A percentile compares a stretch with the other conserved stretches of the same genome.
These are phyloP conservation scores for Drosophila obscura DNA, from an alignment of 1,140 invertebrate genomes.

Conservation along the genomic window DNA sequence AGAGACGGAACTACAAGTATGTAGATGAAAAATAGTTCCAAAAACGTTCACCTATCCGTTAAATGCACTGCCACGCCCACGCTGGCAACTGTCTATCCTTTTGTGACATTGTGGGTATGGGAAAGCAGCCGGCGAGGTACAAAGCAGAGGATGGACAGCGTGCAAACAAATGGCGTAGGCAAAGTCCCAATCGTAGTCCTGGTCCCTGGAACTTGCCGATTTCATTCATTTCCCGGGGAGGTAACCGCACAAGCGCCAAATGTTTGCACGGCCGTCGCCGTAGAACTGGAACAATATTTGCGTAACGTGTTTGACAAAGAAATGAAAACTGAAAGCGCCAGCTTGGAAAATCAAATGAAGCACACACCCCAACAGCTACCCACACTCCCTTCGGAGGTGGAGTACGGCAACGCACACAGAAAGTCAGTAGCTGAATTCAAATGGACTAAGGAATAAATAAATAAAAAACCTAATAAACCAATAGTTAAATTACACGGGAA, in stretches of 20 bases:
- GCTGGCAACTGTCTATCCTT: not conserved
- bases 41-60: too few species aligned
- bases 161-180: slow-evolving; percentile 52
- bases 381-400: not conserved
- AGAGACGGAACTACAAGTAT: too few species aligned
- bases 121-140: not conserved
- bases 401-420: not conserved
- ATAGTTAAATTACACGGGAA: slow-evolving; percentile 31
- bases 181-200: slow-evolving; percentile 7
- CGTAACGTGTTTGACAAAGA: slow-evolving; percentile 82
- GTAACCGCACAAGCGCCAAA: slow-evolving; percentile 64
- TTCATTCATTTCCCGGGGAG: slow-evolving; percentile 37
- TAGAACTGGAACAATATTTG: slow-evolving; percentile 81
- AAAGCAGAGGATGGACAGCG: slow-evolving; percentile 23
- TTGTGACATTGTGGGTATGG: not conserved
- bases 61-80: too few species aligned
- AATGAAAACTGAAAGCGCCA: slow-evolving; percentile 82
- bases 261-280: slow-evolving; percentile 71
- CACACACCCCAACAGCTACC: slow-evolving; percentile 16
- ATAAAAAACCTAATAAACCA: slow-evolving; percentile 38
- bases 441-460: slow-evolving; percentile 49
- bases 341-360: slow-evolving; percentile 81
- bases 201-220: slow-evolving; percentile 12
- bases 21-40: too few species aligned
- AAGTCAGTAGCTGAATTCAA: slow-evolving; percentile 45